Base-by-base conservation (phyloP, 92 coral and sea anemone species). In the Parazoanthus darwini region DNA sequence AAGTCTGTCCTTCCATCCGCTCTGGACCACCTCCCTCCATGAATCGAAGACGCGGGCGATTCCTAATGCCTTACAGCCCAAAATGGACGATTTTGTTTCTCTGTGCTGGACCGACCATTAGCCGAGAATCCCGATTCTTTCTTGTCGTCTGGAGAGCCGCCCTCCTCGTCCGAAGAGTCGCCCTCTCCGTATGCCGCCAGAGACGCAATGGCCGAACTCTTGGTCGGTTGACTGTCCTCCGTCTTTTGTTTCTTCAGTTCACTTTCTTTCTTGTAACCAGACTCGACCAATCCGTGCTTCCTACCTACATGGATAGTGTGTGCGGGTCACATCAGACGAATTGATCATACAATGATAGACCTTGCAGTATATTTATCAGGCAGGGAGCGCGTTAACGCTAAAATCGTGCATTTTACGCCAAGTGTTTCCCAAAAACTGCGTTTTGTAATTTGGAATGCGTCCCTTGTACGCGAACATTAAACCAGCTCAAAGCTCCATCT, bases 171-270 rank as follows among this genome's bases (percentile, higher is more conserved):
- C 59, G 91, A 88, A 58, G 96, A 94, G 50, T 91, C 93, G 22
- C 80, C 95, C 58, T 88, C 97, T 37, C 94, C 97, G 65, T 94
- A 94, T 25, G 93, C 95, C 16, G 68, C 97, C 68, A 94, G 71
- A 8, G 95, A 87, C 23, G 91, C 90, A 25, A 92, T 78, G 66
- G 91, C 90, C 35, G 94, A 86, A 7, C 91, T 74, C 82, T 15
- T 74, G 33, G 44, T 85, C 23, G 85, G 44, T 15, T 9, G 58
- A 18, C 77, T 39, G 7, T 90, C 93, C 37, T 90, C 94, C 29
- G 86, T 80, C 75, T 92, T 94, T 59, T 78, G 68, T 65, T 90
- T 92, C 91, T 94, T 94, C 59, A 83, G 50, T 65, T 37, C 92
- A 86, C 88, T 54, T 43, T 82, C 43, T 48, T 46, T 84, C 29